Evolutionary conservation across 2,113 vertebrate genomes (phyloP).

Genomic region (Ptilorrhoa leucosticta): DNA sequence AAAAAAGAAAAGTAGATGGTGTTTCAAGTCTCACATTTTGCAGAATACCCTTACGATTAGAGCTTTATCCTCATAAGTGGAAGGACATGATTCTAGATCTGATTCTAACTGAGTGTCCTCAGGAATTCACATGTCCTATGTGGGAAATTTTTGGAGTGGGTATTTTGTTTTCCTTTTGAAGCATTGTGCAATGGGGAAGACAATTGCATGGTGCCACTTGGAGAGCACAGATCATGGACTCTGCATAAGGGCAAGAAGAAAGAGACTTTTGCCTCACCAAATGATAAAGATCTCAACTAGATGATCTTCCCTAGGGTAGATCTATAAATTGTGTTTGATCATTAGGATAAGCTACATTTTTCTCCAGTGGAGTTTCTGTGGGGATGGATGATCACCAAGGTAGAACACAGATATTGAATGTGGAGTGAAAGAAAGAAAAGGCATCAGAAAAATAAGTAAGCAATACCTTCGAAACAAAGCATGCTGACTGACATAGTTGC

Average conservation of each 20-base stretch:
- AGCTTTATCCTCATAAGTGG: neutral
- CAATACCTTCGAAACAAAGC: neutral
- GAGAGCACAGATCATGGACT: neutral
- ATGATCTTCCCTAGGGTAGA: neutral
- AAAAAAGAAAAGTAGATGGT: neutral
- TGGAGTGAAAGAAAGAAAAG: neutral
- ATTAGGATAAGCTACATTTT: neutral
- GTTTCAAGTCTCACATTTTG: neutral
- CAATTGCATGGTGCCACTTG: neutral
- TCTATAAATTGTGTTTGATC: neutral
- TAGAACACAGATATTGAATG: neutral
- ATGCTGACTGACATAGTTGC: neutral
- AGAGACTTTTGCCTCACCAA: neutral
- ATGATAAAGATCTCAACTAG: neutral
- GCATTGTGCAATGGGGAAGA: neutral
- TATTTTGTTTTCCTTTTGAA: neutral
- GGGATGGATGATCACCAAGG: neutral
- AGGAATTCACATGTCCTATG: neutral
- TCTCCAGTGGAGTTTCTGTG: neutral
- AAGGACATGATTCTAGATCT: neutral
- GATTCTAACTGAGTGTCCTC: neutral
- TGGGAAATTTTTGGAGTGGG: neutral
- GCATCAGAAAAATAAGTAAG: neutral
- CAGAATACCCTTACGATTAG: neutral
- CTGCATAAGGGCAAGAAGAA: neutral